These are phyloP conservation scores for Andricus curvator DNA, from an alignment of 2,888 invertebrate species.

Conservation along the genomic window DNA sequence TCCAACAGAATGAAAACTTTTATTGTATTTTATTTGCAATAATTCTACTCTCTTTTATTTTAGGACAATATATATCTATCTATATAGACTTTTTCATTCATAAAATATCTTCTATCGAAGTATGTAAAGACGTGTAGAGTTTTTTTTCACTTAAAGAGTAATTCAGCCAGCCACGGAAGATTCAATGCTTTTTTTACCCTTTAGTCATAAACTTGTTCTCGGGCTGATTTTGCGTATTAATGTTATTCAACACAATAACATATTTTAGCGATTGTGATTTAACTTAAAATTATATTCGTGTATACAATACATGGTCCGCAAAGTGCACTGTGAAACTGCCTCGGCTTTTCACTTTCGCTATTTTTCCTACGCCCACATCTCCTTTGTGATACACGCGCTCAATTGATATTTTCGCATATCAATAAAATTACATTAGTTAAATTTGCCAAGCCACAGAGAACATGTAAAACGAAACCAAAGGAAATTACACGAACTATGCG, in stretches of 20 bases:
- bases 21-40: slow-evolving; percentile 57
- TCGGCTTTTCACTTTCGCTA: neutral
- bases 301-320: slow-evolving; percentile 64
- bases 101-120: slow-evolving; percentile 59
- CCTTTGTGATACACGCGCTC: neutral
- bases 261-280: slow-evolving; percentile 39
- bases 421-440: neutral
- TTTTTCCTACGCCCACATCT: neutral
- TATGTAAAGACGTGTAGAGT: slow-evolving; percentile 53
- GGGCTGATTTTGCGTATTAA: neutral
- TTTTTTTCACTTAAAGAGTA: slow-evolving; percentile 50
- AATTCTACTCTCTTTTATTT: slow-evolving; percentile 50
- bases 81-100: slow-evolving; percentile 53
- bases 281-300: slow-evolving; percentile 54
- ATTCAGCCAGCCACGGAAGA: slow-evolving; percentile 55
- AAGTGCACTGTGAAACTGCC: slow-evolving; percentile 52
- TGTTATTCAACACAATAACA: slow-evolving; percentile 47
- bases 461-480: neutral
- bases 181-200: slow-evolving; percentile 49
- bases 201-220: neutral
- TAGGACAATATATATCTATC: slow-evolving; percentile 53
- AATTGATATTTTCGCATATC: neutral
- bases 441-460: neutral
- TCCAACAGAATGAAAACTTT: slow-evolving; percentile 57
- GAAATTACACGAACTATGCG: neutral